Conservation (phyloP, 2,113 vertebrate species). For the Speoplatyrhinus poulsoni region DNA sequence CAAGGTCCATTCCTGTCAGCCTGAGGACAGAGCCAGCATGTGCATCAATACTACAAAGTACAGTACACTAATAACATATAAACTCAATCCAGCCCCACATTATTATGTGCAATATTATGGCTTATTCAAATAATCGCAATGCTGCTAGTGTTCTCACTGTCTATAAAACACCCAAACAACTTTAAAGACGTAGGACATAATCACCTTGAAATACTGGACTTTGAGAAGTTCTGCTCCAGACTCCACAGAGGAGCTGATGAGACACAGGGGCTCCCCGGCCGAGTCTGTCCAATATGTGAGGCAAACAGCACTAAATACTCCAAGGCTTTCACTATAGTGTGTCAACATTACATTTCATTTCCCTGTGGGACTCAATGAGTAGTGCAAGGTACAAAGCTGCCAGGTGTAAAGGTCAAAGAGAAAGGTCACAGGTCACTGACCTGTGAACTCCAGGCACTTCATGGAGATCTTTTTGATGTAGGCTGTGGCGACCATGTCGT, state of each 20-base stretch:
- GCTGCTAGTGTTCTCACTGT: background rate
- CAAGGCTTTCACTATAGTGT: too few relatives aligned
- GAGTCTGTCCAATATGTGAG: constrained; percentile 68
- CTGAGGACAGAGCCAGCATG: constrained; percentile 62
- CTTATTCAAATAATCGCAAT: too few relatives aligned
- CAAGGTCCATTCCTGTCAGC: constrained; percentile 84
- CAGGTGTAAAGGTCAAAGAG: too few relatives aligned
- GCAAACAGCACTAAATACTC: too few relatives aligned
- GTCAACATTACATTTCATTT: too few relatives aligned
- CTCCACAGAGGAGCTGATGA: constrained; percentile 84
- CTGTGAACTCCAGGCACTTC: constrained; percentile 84
- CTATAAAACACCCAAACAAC: background rate
- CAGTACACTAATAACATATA: background rate
- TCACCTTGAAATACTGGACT: constrained; percentile 90
- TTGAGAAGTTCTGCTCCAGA: constrained; percentile 87
- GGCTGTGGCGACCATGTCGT: constrained; percentile 80
- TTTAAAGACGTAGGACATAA: background rate
- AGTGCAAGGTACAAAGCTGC: too few relatives aligned
- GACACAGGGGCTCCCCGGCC: constrained; percentile 78
- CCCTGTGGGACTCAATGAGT: background rate
- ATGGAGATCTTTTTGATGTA: constrained; percentile 86
- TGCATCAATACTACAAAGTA: background rate
- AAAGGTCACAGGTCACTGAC: constrained; percentile 56
- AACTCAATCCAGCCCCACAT: too few relatives aligned
- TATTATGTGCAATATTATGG: too few relatives aligned